Evolutionary conservation across 2,888 invertebrate species (phyloP), one percentile per base, ranked within the genome.

Genomic region (Lysandra bellargus): DNA sequence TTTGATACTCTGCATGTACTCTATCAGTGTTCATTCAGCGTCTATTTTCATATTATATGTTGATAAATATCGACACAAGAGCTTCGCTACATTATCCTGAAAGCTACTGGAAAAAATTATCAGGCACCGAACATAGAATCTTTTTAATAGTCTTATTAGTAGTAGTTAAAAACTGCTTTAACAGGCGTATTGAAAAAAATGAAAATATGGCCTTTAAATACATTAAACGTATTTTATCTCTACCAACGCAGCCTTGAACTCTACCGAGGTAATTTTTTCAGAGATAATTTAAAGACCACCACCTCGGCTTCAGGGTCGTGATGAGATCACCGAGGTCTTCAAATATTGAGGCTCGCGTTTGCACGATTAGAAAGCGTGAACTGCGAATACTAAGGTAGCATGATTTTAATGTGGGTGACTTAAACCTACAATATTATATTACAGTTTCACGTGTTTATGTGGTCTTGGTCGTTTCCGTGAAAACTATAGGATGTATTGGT

Each of bases 321-420:
- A 30, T 75, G 40, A 74, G 44, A 53, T 53, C 12, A 57, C 14
- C 53, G 57, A 49, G 33, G 57, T 14, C 14, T 33, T 17, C 5
- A 53, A 30, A 76, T n/a, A 69, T 69, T 33, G 23, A 53, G 49
- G 53, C 14, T 57, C n/a, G 49, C 23, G 53, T 76, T 57, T 57
- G 76, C 76, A 57, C 33, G 57, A 76, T 76, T 57, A 76, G 76
- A 76, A 76, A 76, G 76, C 57, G 76, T 76, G 57, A 33, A 76
- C 49, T 37, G 57, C 53, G 75, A 75, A 76, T 69, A 76, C 33
- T 76, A 75, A 53, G 76, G 33, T 17, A 76, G 17, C 76, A 76
- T 76, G 17, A 53, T 4, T 76, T 49, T 75, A 23, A 69, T 69
- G 69, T 33, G 17, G 69, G 33, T 69, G 37, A 69, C 69, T 69